phyloP scores from a whole-genome alignment of 2,888 invertebrate genomes.

The Marasmarcha lunaedactyla region DNA sequence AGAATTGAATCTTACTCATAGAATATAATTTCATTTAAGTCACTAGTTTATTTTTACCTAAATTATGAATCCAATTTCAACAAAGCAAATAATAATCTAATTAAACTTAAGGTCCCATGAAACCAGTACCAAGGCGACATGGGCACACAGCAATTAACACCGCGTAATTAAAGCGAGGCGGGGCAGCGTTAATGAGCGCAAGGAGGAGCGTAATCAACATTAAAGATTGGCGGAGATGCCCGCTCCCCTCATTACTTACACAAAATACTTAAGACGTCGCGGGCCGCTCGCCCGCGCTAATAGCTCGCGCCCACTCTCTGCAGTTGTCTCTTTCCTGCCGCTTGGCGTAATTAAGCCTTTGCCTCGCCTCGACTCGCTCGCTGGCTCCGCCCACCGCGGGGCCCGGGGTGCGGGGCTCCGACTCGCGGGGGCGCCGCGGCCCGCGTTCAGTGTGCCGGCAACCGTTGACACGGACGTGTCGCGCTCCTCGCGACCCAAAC shows the following conservation, averaged over 20 bases:
- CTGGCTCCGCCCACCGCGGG: slow-evolving; percentile 42
- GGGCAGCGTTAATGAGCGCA: slow-evolving; percentile 66
- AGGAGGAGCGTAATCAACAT: slow-evolving; percentile 69
- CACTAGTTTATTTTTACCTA: no score
- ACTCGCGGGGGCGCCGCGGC: slow-evolving; percentile 25
- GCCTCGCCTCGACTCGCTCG: slow-evolving; percentile 63
- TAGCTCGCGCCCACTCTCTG: slow-evolving; percentile 72
- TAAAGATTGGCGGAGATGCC: slow-evolving; percentile 69
- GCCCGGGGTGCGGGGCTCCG: slow-evolving; percentile 20
- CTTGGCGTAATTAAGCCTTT: slow-evolving; percentile 65
- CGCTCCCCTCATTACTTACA: slow-evolving; percentile 72
- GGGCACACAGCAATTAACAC: slow-evolving; percentile 50
- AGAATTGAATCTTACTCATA: no score
- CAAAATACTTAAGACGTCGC: slow-evolving; percentile 71
- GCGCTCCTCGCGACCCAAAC: slow-evolving; percentile 46
- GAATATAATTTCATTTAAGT: no score
- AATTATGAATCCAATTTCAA: no score
- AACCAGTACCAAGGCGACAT: slow-evolving; percentile 14
- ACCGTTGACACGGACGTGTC: slow-evolving; percentile 58
- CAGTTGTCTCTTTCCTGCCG: slow-evolving; percentile 63
- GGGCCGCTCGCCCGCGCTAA: slow-evolving; percentile 75
- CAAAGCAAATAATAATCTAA: neutral
- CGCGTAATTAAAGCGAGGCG: slow-evolving; percentile 66
- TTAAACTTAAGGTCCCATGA: neutral
- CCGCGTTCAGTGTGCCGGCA: slow-evolving; percentile 66